Conservation (phyloP, 2,888 invertebrate species). For the Phania funesta region DNA sequence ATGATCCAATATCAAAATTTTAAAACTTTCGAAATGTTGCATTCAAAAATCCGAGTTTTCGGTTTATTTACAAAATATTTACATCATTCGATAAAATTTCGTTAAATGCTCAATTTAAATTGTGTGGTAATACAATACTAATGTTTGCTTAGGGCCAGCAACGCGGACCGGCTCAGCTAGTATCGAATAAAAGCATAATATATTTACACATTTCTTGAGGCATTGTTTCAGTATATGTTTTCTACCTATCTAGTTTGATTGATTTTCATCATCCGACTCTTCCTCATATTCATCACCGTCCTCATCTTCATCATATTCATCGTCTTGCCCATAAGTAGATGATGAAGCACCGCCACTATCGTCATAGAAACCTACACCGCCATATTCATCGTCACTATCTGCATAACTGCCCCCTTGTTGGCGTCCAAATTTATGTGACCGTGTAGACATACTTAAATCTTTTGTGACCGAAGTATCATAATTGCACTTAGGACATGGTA, state of each 20-base stretch:
- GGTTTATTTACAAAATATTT: too few species aligned
- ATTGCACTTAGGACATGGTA: slow-evolving; percentile 97
- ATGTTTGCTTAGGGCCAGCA: too few species aligned
- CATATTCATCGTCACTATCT: slow-evolving; percentile 84
- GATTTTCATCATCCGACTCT: slow-evolving; percentile 72
- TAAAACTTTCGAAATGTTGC: too few species aligned
- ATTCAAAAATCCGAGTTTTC: too few species aligned
- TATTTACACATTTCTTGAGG: neutral
- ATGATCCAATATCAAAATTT: too few species aligned
- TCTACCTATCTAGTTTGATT: slow-evolving; percentile 71
- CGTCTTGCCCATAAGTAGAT: slow-evolving; percentile 58
- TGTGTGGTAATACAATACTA: too few species aligned
- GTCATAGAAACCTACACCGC: slow-evolving; percentile 81
- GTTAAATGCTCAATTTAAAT: too few species aligned
- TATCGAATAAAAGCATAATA: too few species aligned
- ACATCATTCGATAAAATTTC: too few species aligned
- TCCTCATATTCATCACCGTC: slow-evolving; percentile 79
- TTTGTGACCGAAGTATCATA: slow-evolving; percentile 96
- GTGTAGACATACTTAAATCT: slow-evolving; percentile 97
- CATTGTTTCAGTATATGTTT: slow-evolving; percentile 41
- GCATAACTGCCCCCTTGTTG: slow-evolving; percentile 85
- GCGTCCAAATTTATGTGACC: slow-evolving; percentile 93
- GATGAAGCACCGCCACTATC: slow-evolving; percentile 60
- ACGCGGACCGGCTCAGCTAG: too few species aligned
- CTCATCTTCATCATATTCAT: slow-evolving; percentile 80